phyloP scores from a whole-genome alignment of 2,888 invertebrate genomes.

The Dascillus cervinus region DNA sequence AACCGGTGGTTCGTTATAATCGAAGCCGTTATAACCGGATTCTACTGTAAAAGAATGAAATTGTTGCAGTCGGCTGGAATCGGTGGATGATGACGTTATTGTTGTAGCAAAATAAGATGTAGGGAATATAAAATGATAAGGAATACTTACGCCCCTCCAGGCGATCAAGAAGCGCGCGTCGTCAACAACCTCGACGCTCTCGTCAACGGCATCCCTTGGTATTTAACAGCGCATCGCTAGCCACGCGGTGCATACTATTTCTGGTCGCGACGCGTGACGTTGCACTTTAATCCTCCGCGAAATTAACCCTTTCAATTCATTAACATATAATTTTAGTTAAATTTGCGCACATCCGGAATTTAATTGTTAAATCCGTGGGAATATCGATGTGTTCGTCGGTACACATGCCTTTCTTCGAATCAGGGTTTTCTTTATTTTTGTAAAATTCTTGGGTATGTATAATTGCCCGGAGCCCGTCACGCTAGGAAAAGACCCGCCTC shows the following conservation, averaged over 20 bases:
- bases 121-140: conserved; percentile 33
- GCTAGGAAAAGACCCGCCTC: conserved; percentile 37
- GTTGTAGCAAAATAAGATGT: conserved; percentile 23
- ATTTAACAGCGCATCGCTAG: conserved; percentile 36
- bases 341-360: too few relatives aligned
- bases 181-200: conserved; percentile 32
- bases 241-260: conserved; percentile 34
- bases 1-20: too few relatives aligned
- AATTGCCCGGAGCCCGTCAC: conserved; percentile 39
- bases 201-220: conserved; percentile 28
- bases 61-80: conserved; percentile 1
- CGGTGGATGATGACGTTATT: neutral
- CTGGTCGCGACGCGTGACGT: conserved; percentile 22
- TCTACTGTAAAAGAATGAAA: too few relatives aligned
- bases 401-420: too few relatives aligned
- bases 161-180: conserved; percentile 34
- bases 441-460: conserved; percentile 25
- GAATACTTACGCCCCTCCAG: conserved; percentile 37
- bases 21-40: too few relatives aligned
- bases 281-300: too few relatives aligned
- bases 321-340: too few relatives aligned
- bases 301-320: too few relatives aligned
- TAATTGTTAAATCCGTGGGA: too few relatives aligned
- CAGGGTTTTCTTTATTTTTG: conserved; percentile 5
- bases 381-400: too few relatives aligned